Evolutionary conservation across 2,797 vertebrate genomes (phyloP).

Genomic region (Falco novaeseelandiae): DNA sequence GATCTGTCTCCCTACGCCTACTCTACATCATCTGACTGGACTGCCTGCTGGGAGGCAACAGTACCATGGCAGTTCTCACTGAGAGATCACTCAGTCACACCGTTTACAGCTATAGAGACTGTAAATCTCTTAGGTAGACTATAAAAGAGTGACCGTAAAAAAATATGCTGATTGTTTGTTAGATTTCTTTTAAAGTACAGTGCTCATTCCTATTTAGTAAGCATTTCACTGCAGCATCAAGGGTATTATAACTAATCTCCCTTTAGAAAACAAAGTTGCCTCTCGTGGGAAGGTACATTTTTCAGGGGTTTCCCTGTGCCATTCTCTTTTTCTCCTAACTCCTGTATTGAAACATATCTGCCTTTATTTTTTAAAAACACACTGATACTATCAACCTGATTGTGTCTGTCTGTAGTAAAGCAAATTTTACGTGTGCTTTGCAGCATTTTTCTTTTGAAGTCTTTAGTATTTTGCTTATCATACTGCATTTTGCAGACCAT

Average conservation of each 20-base stretch:
- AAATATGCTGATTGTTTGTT: constrained; percentile 21
- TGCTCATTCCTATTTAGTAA: constrained; percentile 22
- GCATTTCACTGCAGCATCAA: not conserved
- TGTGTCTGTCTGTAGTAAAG: not conserved
- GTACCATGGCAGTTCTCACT: constrained; percentile 43
- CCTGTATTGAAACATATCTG: not conserved
- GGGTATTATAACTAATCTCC: not conserved
- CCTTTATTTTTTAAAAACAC: not conserved
- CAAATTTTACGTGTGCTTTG: not conserved
- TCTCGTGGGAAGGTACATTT: not conserved
- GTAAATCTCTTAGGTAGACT: constrained; percentile 37
- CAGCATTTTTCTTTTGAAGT: not conserved
- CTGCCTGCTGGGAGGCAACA: constrained; percentile 68
- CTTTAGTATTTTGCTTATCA: not conserved
- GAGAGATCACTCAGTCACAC: constrained; percentile 63
- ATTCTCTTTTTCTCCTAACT: not conserved
- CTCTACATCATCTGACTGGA: constrained; percentile 55
- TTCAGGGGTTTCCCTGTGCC: not conserved
- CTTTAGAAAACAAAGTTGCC: not conserved
- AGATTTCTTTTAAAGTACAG: constrained; percentile 20
- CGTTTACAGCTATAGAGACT: constrained; percentile 19
- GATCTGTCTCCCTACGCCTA: constrained; percentile 54
- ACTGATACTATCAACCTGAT: not conserved
- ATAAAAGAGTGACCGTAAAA: constrained; percentile 3
- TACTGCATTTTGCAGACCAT: not conserved